Base-by-base conservation (phyloP, 2,797 vertebrate genomes). In the Natrix natrix region DNA sequence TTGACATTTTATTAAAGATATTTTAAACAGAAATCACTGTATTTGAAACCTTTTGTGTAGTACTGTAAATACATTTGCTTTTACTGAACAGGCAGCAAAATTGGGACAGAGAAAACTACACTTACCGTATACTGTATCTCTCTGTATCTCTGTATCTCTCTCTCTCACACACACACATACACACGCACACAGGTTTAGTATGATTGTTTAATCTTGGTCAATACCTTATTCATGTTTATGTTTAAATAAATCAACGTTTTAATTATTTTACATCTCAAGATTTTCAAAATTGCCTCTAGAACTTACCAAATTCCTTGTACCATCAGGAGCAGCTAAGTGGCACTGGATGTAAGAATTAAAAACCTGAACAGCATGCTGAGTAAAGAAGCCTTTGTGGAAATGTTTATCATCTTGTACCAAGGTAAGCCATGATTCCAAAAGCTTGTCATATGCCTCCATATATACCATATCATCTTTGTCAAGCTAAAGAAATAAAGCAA, bases 311-410 rank as follows among this genome's bases (percentile, higher is more conserved):
- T 99, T 99, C 94, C 99, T 98, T 10, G 99, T 99, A 97, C 99
- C 99, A 78, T 99, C 99, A 1, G 99, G 99, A 94, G 99, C 99
- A 56, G 99, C 99, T 91, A 99, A 97, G 97, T 99, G 99, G 97
- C 99, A 99, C 97, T 99, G 99, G 96, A 99, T 99, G 96, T 99
- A 99, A 24, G 99, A 99, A 98, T 99, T 99, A 97, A 99, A 99
- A 96, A 99, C 99, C 97, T 99, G 99, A 96, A 99, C 97, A 32
- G 99, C 99, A 20, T 99, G 99, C 96, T 99, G 99, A 56, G 99
- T 98, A 89, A 99, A 99, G 97, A 99, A 99, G 95, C 99, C 99
- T 37, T 99, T 99, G 88, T 99, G 99, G 95, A 99, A 99, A 97
- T 99, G 99, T 96, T 99, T 99, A 93, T 99, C 99, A 86, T 99